These are phyloP conservation scores for Noctua janthe DNA, from an alignment of 2,888 invertebrate species.

Conservation along the genomic window DNA sequence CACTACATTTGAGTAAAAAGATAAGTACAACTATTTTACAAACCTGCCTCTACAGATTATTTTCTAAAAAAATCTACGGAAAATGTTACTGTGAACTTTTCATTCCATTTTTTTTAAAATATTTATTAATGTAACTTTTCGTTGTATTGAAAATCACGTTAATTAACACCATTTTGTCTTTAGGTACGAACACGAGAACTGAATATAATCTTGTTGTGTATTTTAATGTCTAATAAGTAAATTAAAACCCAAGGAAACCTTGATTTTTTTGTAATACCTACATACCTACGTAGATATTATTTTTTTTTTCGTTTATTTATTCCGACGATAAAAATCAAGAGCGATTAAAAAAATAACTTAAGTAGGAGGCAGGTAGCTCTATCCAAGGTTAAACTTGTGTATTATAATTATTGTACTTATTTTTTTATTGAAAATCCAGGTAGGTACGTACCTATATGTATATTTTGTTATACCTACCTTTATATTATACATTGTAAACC, in stretches of 20 bases:
- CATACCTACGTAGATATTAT: neutral
- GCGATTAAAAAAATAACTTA: neutral
- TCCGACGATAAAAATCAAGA: neutral
- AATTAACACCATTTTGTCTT: neutral
- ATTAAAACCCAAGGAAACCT: slow-evolving; percentile 16
- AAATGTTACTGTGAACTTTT: no score
- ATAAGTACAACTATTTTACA: no score
- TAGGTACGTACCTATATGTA: no score
- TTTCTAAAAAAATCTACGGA: no score
- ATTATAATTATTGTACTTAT: neutral
- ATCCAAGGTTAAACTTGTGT: neutral
- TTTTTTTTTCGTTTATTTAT: neutral
- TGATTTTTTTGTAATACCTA: slow-evolving; percentile 12
- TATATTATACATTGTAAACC: neutral
- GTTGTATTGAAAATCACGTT: neutral
- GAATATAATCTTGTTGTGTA: slow-evolving; percentile 1
- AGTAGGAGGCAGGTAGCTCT: neutral
- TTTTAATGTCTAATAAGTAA: neutral
- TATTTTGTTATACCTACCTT: no score
- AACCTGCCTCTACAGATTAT: no score
- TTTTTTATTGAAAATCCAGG: no score
- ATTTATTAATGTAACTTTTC: no score
- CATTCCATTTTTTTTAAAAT: no score
- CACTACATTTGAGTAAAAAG: no score
- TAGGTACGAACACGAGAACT: neutral